A percentile compares a stretch with the other conserved stretches of the same genome.
phyloP scores from a whole-genome alignment of 2,888 invertebrate species.

The Agrochola macilenta region DNA sequence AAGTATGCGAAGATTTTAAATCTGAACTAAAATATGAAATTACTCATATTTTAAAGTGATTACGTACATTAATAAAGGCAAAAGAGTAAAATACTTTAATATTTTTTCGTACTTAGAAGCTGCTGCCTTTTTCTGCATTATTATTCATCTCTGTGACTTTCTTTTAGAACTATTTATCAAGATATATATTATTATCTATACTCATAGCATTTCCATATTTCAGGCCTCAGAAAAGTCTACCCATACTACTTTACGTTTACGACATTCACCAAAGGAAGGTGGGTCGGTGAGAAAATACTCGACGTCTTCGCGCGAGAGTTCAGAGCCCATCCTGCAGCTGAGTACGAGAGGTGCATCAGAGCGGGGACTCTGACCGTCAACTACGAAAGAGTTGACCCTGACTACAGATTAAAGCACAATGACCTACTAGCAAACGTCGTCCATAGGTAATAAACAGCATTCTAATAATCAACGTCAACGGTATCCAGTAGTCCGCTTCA shows the following conservation, averaged over 20 bases:
- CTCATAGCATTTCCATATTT: constrained; percentile 55
- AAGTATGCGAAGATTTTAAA: constrained; percentile 1
- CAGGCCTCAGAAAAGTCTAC: constrained; percentile 98
- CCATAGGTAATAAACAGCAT: constrained; percentile 93
- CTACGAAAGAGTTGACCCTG: constrained; percentile 97
- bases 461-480: constrained; percentile 20
- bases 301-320: constrained; percentile 98
- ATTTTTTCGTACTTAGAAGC: too few relatives aligned
- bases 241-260: constrained; percentile 99
- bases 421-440: constrained; percentile 98
- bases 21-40: constrained; percentile 1
- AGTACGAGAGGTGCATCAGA: constrained; percentile 97
- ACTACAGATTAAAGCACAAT: constrained; percentile 97
- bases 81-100: not conserved
- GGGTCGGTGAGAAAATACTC: constrained; percentile 98
- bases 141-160: not conserved
- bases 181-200: constrained; percentile 1
- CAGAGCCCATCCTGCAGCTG: constrained; percentile 97
- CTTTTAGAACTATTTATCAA: not conserved
- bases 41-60: constrained; percentile 3
- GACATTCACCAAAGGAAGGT: constrained; percentile 98
- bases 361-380: constrained; percentile 98
- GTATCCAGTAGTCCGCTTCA: constrained; percentile 67
- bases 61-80: not conserved
- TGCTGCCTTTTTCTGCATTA: not conserved